Percentiles rank a stretch among this genome's conserved stretches.
Evolutionary conservation across 2,113 vertebrate genomes (phyloP).

Genomic region (Prunella himalayana): DNA sequence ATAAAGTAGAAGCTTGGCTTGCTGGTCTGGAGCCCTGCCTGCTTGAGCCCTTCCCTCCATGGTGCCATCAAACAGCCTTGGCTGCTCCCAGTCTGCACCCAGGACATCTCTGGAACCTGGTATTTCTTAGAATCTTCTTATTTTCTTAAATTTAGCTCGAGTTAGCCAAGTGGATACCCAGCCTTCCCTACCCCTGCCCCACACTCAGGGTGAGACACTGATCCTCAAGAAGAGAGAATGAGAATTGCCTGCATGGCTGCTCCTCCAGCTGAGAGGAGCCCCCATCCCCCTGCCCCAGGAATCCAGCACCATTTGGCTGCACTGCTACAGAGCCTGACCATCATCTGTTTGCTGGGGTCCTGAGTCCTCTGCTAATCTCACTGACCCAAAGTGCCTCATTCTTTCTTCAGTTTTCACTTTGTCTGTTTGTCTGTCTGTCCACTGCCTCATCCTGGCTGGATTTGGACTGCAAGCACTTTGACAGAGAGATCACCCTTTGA

Average conservation of each 20-base stretch:
- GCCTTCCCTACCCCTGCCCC: neutral
- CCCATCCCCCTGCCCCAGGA: neutral
- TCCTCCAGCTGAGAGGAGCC: neutral
- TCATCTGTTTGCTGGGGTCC: neutral
- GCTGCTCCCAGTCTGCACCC: neutral
- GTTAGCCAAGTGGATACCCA: neutral
- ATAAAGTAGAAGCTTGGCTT: neutral
- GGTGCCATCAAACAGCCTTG: neutral
- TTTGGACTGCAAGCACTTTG: neutral
- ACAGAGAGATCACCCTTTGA: neutral
- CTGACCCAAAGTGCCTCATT: neutral
- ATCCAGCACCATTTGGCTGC: neutral
- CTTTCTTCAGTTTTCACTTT: neutral
- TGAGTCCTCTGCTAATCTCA: neutral
- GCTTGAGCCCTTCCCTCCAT: neutral
- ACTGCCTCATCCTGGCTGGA: neutral
- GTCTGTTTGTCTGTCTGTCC: neutral
- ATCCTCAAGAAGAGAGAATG: neutral
- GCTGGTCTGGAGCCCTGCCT: neutral
- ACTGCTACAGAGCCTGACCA: neutral
- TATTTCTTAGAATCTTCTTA: neutral
- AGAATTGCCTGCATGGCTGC: neutral
- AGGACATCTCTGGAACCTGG: neutral
- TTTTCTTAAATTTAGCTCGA: neutral
- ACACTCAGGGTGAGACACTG: neutral